phyloP scores from a whole-genome alignment of 2,888 invertebrate species.

The Liopterus haemorrhoidalis region DNA sequence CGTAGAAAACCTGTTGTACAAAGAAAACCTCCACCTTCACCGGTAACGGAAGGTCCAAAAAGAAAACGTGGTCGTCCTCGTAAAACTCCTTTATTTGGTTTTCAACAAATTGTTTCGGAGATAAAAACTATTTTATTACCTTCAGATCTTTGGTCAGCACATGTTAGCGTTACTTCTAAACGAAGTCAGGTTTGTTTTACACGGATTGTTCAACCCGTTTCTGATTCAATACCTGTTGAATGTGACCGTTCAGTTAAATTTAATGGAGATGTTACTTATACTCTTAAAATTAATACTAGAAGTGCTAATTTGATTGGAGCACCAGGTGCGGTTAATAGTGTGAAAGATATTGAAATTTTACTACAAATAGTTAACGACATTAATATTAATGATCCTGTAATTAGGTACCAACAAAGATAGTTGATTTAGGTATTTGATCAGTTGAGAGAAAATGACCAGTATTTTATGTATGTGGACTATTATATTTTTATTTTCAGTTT shows the following conservation, averaged over 20 bases:
- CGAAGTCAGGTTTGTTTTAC: conserved; percentile 20
- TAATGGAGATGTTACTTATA: conserved; percentile 16
- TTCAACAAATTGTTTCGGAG: conserved; percentile 19
- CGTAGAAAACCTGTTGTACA: background rate
- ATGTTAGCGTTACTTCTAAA: conserved; percentile 19
- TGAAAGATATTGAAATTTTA: conserved; percentile 43
- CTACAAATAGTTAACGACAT: conserved; percentile 44
- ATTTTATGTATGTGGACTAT: background rate
- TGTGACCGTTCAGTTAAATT: conserved; percentile 20
- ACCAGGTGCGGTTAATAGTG: conserved; percentile 39
- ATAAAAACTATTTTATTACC: conserved; percentile 18
- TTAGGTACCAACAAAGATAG: conserved; percentile 24
- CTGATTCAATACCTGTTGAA: conserved; percentile 16
- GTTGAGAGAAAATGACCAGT: background rate
- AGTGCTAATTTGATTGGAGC: conserved; percentile 44
- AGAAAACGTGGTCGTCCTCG: conserved; percentile 12
- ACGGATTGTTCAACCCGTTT: conserved; percentile 17
- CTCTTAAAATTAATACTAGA: conserved; percentile 17
- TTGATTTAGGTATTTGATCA: background rate
- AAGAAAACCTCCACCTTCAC: background rate
- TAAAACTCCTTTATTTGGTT: conserved; percentile 14
- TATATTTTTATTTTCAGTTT: background rate
- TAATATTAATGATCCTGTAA: conserved; percentile 37
- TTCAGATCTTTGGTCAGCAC: conserved; percentile 17
- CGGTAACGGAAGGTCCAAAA: too few relatives aligned